phyloP scores from a whole-genome alignment of 1,140 invertebrate species.

The Triops cancriformis region DNA sequence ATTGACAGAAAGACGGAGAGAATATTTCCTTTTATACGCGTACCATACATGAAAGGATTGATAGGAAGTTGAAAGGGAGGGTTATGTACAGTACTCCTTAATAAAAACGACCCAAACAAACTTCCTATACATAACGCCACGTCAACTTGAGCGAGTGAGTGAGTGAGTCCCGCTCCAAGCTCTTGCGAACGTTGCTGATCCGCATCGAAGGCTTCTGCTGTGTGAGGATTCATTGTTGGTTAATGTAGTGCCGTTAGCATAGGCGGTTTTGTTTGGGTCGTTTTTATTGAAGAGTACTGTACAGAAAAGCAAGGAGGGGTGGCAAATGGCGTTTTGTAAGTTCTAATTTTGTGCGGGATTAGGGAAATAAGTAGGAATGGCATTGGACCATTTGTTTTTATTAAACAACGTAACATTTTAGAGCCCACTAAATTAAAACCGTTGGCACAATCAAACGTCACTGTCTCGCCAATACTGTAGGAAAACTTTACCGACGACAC shows the following conservation, averaged over 20 bases:
- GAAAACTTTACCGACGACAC: constrained; percentile 80
- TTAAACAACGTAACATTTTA: constrained; percentile 63
- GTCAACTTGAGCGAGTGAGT: too few relatives aligned
- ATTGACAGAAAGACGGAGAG: too few relatives aligned
- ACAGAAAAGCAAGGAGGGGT: neutral
- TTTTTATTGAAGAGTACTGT: too few relatives aligned
- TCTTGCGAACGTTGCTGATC: too few relatives aligned
- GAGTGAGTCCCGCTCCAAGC: too few relatives aligned
- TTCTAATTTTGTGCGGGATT: neutral
- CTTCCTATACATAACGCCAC: too few relatives aligned
- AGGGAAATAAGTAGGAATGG: constrained; percentile 52
- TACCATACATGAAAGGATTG: neutral
- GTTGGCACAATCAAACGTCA: constrained; percentile 70
- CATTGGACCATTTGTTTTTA: constrained; percentile 77
- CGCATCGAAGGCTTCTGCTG: too few relatives aligned
- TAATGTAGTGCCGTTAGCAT: too few relatives aligned
- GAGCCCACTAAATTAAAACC: constrained; percentile 64
- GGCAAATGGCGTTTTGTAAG: neutral
- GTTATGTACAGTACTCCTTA: too few relatives aligned
- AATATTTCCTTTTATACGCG: neutral
- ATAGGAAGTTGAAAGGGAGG: neutral
- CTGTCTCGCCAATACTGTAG: constrained; percentile 74
- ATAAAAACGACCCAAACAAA: too few relatives aligned
- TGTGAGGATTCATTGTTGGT: too few relatives aligned
- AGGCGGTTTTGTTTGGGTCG: too few relatives aligned